A percentile compares a stretch with the other conserved stretches of the same genome.
phyloP scores from a whole-genome alignment of 1,140 invertebrate genomes.

The Sycophaga agraensis region DNA sequence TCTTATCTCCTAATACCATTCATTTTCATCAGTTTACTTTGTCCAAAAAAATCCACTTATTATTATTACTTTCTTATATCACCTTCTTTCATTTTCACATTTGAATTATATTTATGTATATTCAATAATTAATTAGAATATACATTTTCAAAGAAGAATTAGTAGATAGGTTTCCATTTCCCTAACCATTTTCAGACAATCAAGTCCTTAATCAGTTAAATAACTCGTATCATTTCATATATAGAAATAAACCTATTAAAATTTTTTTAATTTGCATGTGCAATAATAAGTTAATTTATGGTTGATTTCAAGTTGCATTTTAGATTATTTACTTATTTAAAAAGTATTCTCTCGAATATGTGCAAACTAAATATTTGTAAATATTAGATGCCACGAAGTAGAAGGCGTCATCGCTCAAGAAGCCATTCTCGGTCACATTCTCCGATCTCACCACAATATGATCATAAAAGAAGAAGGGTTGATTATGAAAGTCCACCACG shows the following conservation, averaged over 20 bases:
- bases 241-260: no score
- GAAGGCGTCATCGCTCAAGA: slow-evolving; percentile 72
- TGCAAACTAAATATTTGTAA: slow-evolving; percentile 16
- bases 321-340: no score
- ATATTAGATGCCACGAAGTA: slow-evolving; percentile 76
- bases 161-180: no score
- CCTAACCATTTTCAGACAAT: no score
- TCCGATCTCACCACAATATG: slow-evolving; percentile 53
- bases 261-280: no score
- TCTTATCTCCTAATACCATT: slow-evolving; percentile 14
- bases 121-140: no score
- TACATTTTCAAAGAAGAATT: no score
- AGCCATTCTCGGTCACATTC: slow-evolving; percentile 66
- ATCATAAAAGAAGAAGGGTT: slow-evolving; percentile 62
- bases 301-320: no score
- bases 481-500: slow-evolving; percentile 59
- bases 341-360: no score
- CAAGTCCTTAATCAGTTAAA: no score
- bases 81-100: slow-evolving; percentile 1
- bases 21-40: slow-evolving; percentile 7
- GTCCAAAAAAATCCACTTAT: background rate
- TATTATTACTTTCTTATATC: background rate
- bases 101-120: background rate
- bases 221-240: no score
- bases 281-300: no score